Evolutionary conservation across 2,888 invertebrate genomes (phyloP).

Genomic region (Eucera pruinosa): DNA sequence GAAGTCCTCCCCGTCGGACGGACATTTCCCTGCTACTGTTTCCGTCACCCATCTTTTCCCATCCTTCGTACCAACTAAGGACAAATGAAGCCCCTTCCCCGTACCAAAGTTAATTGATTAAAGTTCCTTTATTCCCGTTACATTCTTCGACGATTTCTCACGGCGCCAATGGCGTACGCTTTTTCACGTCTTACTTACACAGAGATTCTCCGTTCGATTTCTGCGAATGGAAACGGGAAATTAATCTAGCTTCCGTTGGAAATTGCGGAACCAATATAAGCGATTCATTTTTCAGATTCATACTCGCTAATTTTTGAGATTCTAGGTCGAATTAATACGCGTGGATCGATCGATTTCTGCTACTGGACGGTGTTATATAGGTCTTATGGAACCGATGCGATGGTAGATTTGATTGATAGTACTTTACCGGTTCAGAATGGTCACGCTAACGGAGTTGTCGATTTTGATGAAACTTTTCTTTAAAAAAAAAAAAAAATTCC

Average conservation of each 20-base stretch:
- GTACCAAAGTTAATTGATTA: slow-evolving; percentile 34
- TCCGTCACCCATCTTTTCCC: background rate
- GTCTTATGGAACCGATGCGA: too few relatives aligned
- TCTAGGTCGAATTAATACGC: background rate
- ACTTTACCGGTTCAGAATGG: too few relatives aligned
- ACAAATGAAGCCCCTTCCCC: slow-evolving; percentile 27
- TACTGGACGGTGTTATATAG: background rate
- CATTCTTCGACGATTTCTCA: background rate
- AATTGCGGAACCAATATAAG: too few relatives aligned
- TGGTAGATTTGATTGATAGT: too few relatives aligned
- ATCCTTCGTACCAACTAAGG: too few relatives aligned
- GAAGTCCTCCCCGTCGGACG: slow-evolving; percentile 1
- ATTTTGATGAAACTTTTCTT: background rate
- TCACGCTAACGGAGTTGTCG: too few relatives aligned
- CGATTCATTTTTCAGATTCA: too few relatives aligned
- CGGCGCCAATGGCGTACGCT: background rate
- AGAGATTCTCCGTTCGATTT: background rate
- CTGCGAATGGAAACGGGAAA: background rate
- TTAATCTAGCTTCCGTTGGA: background rate
- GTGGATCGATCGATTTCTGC: background rate
- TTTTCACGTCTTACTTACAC: background rate
- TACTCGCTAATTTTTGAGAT: background rate
- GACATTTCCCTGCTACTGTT: slow-evolving; percentile 2
- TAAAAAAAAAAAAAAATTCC: too few relatives aligned
- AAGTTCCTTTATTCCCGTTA: slow-evolving; percentile 22